Evolutionary conservation across 2,113 vertebrate species (phyloP).

Genomic region (Brachirus orientalis): DNA sequence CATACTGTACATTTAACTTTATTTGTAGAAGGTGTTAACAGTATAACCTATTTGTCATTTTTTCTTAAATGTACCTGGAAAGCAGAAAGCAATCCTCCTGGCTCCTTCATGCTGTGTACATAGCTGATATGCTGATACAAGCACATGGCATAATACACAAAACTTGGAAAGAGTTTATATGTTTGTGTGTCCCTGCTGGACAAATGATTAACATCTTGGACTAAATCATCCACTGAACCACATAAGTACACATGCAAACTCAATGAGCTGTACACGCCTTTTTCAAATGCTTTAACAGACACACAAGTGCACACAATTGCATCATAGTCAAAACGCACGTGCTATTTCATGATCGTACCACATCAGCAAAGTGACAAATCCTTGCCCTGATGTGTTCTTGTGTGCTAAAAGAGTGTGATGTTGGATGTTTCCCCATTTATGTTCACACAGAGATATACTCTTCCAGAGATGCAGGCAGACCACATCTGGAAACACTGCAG

Average conservation of each 20-base stretch:
- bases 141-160: slow-evolving; percentile 36
- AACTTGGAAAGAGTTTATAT: slow-evolving; percentile 1
- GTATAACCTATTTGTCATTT: neutral
- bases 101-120: slow-evolving; percentile 28
- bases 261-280: slow-evolving; percentile 16
- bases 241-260: slow-evolving; percentile 10
- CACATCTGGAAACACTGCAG: slow-evolving; percentile 78
- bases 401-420: slow-evolving; percentile 31
- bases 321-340: slow-evolving; percentile 28
- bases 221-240: slow-evolving; percentile 58
- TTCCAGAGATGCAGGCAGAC: slow-evolving; percentile 35
- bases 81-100: slow-evolving; percentile 45
- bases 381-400: neutral
- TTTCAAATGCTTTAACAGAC: slow-evolving; percentile 6
- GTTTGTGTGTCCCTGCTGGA: slow-evolving; percentile 52
- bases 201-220: slow-evolving; percentile 43
- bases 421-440: slow-evolving; percentile 41
- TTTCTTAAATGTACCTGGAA: slow-evolving; percentile 30
- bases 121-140: slow-evolving; percentile 44
- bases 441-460: slow-evolving; percentile 47
- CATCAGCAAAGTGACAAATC: slow-evolving; percentile 34
- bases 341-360: slow-evolving; percentile 19
- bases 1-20: too few relatives aligned
- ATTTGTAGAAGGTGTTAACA: neutral
- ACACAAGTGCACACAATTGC: slow-evolving; percentile 4